Conservation (phyloP, 2,113 vertebrate genomes). For the Bubalus kerabau region DNA sequence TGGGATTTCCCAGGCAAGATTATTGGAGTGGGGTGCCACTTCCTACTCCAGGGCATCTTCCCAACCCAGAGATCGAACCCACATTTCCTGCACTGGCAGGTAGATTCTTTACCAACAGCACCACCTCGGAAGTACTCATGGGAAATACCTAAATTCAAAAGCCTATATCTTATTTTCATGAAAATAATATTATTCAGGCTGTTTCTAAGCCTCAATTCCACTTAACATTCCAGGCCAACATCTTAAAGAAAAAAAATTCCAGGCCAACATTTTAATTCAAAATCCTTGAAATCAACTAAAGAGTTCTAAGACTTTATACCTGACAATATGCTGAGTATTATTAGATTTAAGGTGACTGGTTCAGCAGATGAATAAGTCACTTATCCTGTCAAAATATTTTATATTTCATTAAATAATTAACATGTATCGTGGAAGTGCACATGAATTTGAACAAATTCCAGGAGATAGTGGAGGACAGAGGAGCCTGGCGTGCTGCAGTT, state of each 20-base stretch:
- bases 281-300: background rate
- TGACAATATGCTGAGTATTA: background rate
- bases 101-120: background rate
- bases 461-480: background rate
- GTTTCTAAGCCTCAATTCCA: background rate
- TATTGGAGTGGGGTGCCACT: background rate
- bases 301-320: background rate
- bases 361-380: background rate
- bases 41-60: background rate
- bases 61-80: fast-evolving
- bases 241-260: background rate
- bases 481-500: background rate
- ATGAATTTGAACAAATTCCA: background rate
- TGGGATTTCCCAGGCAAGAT: background rate
- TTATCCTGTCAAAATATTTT: constrained; percentile 25
- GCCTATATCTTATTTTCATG: background rate
- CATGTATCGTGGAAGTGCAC: background rate
- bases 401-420: background rate
- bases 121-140: background rate
- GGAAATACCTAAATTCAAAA: background rate
- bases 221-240: background rate
- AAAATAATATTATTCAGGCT: background rate
- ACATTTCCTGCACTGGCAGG: background rate
- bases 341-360: background rate
- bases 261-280: background rate